Percentiles rank a stretch among this genome's conserved stretches.
Evolutionary conservation across 2,888 invertebrate species (phyloP).

Genomic region (Synergus laeviventris): DNA sequence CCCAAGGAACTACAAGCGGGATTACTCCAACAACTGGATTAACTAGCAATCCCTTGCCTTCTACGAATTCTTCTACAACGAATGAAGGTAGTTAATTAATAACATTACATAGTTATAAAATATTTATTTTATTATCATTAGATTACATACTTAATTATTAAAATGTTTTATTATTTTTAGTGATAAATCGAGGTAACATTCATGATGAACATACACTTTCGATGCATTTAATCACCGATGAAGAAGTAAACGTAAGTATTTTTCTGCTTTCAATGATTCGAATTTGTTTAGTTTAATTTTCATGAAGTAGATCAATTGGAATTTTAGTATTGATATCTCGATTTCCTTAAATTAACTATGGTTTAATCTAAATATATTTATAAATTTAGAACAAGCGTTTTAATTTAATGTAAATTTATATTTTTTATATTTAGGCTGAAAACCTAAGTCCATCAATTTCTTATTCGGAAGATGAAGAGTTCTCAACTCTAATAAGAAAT

Average conservation of each 20-base stretch:
- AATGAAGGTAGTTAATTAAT: constrained; percentile 65
- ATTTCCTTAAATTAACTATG: background rate
- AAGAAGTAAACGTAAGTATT: background rate
- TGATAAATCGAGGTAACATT: background rate
- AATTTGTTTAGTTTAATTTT: constrained; percentile 77
- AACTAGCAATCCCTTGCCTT: constrained; percentile 70
- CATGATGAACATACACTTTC: background rate
- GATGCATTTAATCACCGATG: background rate
- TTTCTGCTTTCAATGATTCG: constrained; percentile 63
- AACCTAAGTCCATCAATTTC: constrained; percentile 66
- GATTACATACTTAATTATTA: background rate
- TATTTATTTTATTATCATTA: constrained; percentile 18
- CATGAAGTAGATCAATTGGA: background rate
- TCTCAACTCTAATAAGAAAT: constrained; percentile 95
- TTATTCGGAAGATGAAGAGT: constrained; percentile 78
- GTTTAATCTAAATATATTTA: background rate
- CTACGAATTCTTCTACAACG: constrained; percentile 75
- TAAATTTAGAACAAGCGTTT: background rate
- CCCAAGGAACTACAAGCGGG: constrained; percentile 77
- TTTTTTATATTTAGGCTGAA: constrained; percentile 54
- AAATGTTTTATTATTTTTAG: constrained; percentile 13
- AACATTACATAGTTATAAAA: constrained; percentile 27
- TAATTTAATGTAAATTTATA: background rate
- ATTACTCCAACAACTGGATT: constrained; percentile 88
- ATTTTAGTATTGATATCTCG: background rate